Evolutionary conservation across 2,113 vertebrate species (phyloP).

Genomic region (Neodon shergylaensis): DNA sequence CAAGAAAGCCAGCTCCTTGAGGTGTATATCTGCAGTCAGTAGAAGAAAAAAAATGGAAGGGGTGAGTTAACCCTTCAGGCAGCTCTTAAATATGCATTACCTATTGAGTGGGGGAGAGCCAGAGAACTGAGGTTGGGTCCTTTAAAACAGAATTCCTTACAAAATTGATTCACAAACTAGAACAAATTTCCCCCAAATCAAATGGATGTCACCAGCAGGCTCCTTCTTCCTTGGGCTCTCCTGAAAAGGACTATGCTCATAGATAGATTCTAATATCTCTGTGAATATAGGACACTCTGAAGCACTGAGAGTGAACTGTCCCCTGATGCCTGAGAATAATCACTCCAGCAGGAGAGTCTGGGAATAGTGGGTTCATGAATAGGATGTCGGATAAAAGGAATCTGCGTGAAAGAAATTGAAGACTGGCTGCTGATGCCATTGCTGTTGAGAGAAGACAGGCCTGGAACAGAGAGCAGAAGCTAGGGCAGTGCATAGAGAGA

Average conservation of each 20-base stretch:
- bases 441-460: neutral
- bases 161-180: slow-evolving; percentile 78
- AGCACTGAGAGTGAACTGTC: neutral
- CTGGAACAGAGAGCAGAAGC: neutral
- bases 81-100: slow-evolving; percentile 77
- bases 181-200: slow-evolving; percentile 77
- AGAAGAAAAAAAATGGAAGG: slow-evolving; percentile 59
- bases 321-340: neutral
- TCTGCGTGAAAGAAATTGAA: neutral
- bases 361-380: neutral
- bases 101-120: slow-evolving; percentile 52
- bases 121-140: slow-evolving; percentile 55
- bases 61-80: slow-evolving; percentile 82
- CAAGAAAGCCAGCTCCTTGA: slow-evolving; percentile 80
- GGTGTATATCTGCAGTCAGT: slow-evolving; percentile 75
- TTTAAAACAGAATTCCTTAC: slow-evolving; percentile 77
- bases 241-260: slow-evolving; percentile 26
- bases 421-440: neutral
- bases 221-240: slow-evolving; percentile 30
- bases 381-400: neutral
- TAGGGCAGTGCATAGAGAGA: neutral
- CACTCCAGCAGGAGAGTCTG: neutral
- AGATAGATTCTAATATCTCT: neutral
- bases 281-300: neutral
- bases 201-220: slow-evolving; percentile 58